Evolutionary conservation across 2,888 invertebrate species (phyloP).

Genomic region (Ochropleura leucogaster): DNA sequence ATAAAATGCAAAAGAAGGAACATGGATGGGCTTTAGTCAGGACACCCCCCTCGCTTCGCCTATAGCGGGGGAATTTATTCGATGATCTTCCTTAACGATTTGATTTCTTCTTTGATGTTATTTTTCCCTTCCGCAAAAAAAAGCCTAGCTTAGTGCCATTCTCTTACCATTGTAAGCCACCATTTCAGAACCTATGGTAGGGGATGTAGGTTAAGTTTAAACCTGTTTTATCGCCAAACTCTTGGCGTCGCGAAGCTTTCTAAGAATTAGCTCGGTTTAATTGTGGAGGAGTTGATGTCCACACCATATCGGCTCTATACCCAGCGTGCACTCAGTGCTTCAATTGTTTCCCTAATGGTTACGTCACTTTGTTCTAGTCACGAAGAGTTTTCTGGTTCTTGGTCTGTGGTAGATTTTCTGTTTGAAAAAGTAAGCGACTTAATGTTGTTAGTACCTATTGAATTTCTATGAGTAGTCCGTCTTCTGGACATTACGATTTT

Average conservation of each 20-base stretch:
- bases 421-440: background rate
- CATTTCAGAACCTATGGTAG: conserved; percentile 37
- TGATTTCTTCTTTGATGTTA: too few relatives aligned
- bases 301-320: conserved; percentile 53
- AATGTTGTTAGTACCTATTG: background rate
- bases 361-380: conserved; percentile 17
- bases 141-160: background rate
- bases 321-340: conserved; percentile 31
- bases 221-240: conserved; percentile 61
- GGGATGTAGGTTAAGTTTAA: conserved; percentile 55
- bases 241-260: conserved; percentile 65
- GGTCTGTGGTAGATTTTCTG: conserved; percentile 5
- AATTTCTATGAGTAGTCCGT: background rate
- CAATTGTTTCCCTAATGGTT: conserved; percentile 53
- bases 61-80: too few relatives aligned
- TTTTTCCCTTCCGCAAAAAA: too few relatives aligned
- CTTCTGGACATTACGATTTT: background rate
- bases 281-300: conserved; percentile 66
- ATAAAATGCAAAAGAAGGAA: too few relatives aligned
- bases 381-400: background rate
- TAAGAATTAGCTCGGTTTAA: conserved; percentile 72
- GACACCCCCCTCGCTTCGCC: too few relatives aligned
- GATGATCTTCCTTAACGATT: too few relatives aligned
- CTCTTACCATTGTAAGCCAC: background rate
- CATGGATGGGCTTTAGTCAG: too few relatives aligned